Percentiles rank a stretch among this genome's conserved stretches.
Evolutionary conservation across 2,888 invertebrate genomes (phyloP).

Genomic region (Synanthedon andrenaeformis): DNA sequence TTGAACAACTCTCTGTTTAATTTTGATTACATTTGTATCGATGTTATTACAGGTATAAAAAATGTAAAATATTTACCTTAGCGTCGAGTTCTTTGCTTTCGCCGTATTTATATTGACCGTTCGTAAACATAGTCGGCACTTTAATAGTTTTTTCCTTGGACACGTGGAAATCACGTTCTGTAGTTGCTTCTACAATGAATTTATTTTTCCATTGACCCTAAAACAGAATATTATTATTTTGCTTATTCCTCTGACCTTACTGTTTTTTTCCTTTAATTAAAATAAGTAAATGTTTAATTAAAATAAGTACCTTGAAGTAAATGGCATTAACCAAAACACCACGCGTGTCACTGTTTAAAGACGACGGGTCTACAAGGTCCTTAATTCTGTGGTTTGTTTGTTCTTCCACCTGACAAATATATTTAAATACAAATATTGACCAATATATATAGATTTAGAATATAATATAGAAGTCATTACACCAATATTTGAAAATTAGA

Average conservation of each 20-base stretch:
- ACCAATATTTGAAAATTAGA: too few species aligned
- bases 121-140: conserved; percentile 77
- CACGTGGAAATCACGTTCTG: conserved; percentile 73
- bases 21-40: too few species aligned
- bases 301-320: conserved; percentile 79
- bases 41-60: too few species aligned
- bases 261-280: not conserved
- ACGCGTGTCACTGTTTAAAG: conserved; percentile 64
- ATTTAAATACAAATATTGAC: conserved; percentile 1
- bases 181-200: conserved; percentile 71
- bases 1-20: too few species aligned
- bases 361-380: conserved; percentile 69
- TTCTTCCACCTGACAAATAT: conserved; percentile 41
- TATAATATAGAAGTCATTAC: too few species aligned
- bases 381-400: conserved; percentile 53
- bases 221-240: not conserved
- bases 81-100: conserved; percentile 39
- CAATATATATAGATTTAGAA: too few species aligned
- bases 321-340: conserved; percentile 85
- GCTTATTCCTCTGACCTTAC: too few species aligned
- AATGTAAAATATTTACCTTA: conserved; percentile 23
- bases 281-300: not conserved
- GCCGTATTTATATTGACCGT: conserved; percentile 45
- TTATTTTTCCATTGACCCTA: conserved; percentile 75
- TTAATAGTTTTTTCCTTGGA: conserved; percentile 62